These are phyloP conservation scores for Opisthograptis luteolata DNA, from an alignment of 2,888 invertebrate genomes.

Conservation along the genomic window DNA sequence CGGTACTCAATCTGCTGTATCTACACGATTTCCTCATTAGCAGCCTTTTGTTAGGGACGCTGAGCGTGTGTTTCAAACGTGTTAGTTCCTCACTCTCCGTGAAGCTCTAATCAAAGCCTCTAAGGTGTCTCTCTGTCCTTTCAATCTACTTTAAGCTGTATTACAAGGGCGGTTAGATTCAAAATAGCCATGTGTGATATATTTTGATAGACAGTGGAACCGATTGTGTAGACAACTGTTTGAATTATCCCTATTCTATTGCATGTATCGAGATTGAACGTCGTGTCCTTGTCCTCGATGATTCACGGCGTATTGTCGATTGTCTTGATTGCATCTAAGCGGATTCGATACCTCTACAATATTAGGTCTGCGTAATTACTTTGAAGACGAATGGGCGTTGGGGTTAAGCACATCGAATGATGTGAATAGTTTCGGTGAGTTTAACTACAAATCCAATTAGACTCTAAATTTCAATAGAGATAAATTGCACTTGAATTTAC, in stretches of 20 bases:
- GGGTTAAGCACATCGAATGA: slow-evolving; percentile 7
- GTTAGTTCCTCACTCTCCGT: slow-evolving; percentile 44
- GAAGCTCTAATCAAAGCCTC: slow-evolving; percentile 64
- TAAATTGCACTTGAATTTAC: neutral
- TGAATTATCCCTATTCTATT: slow-evolving; percentile 44
- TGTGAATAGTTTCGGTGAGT: slow-evolving; percentile 7
- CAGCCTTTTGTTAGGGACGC: slow-evolving; percentile 68
- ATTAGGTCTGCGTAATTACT: slow-evolving; percentile 23
- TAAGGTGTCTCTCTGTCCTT: slow-evolving; percentile 47
- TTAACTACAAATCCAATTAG: slow-evolving; percentile 3
- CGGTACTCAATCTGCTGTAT: slow-evolving; percentile 56
- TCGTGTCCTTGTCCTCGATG: slow-evolving; percentile 38
- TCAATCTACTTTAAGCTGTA: slow-evolving; percentile 35
- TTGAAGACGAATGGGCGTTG: slow-evolving; percentile 10
- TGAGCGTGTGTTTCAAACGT: slow-evolving; percentile 43
- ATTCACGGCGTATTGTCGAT: slow-evolving; percentile 41
- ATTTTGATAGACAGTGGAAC: slow-evolving; percentile 36
- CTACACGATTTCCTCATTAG: slow-evolving; percentile 80
- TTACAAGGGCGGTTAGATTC: slow-evolving; percentile 14
- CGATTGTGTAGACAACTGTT: slow-evolving; percentile 44
- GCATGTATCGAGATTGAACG: slow-evolving; percentile 38
- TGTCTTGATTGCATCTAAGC: slow-evolving; percentile 35
- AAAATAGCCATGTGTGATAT: slow-evolving; percentile 27
- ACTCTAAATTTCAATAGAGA: neutral
- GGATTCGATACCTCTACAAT: slow-evolving; percentile 24